Evolutionary conservation across 2,888 invertebrate genomes (phyloP), one percentile per base, ranked within the genome.

Genomic region (Zele albiditarsus): DNA sequence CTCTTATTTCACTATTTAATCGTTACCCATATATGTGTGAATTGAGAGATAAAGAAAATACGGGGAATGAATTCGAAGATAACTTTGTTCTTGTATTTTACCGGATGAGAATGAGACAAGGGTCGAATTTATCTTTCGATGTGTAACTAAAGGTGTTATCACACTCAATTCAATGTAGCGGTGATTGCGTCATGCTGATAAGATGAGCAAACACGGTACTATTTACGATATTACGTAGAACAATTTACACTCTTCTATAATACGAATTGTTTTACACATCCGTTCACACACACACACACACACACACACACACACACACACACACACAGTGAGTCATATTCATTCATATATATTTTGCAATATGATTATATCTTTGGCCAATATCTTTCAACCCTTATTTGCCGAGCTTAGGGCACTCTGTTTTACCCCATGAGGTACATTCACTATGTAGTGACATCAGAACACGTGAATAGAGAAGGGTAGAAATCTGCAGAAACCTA

Each of bases 91-190:
- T 23, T 46, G 27, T 12, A 49, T 49, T 68, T 46, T 31, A 68
- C 49, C 68, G 68, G 68, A 68, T 53, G 68, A 68, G 53, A 28
- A 31, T n/a, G 49, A 68, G 31, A 68, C 49, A 27, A 49, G 49
- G 66, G 49, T 12, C 27, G n/a, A 20, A 20, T 68, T 68, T 68
- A 68, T 68, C 68, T 53, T 2, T 4, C 4, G 20, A 53, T n/a
- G 28, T 20, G 8, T 28, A 49, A 27, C 46, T 28, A 68, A 68
- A 68, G 31, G 67, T 67, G 33, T 63, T 33, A 63, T 63, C 63
- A 20, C 63, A 53, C 8, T 53, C 1, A 20, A 20, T 10, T 63
- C 20, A 20, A n/a, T 63, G 25, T 67, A 67, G 25, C 27, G 4
- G 28, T 27, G 68, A 68, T 68, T 68, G 53, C 31, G 12, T 6